Base-by-base conservation (phyloP, 1,140 invertebrate species). In the Cylas formicarius region DNA sequence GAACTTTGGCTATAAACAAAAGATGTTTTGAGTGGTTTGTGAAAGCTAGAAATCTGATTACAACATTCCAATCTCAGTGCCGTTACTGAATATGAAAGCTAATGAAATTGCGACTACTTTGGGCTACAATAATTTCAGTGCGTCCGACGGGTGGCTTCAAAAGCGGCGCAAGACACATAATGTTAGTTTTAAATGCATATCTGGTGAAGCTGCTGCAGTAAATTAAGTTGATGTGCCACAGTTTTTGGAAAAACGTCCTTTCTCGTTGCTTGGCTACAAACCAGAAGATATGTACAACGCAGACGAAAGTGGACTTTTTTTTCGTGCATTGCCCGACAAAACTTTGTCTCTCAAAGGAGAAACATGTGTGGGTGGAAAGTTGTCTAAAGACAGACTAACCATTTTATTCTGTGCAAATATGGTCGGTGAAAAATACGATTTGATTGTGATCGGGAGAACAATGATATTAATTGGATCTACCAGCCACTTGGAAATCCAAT, bases 311-410 rank as follows among this genome's bases (percentile, higher is more conserved):
- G 48, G 48, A 7, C 22, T 53, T 16, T 52, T 35, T 31, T 57
- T 52, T 21, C 18, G 43, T 31, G 42, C 31, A 16, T 34, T 57
- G 28, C 48, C 42, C 9, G 34, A 54, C 24, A 55, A 55, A 53
- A 52, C 49, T 14, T 32, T 51, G 1, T 26, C 32, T 14, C 44
- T 52, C 22, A 38, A 43, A 39, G 11, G 18, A 9, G 17, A 44
- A 35, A 52, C 42, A 28, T 69, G 62, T 52, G 42, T 37, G 8
- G 60, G 62, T 44, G 62, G 64, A 36, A 70, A 72, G 53, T 28
- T 61, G 33, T 60, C 53, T 6, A 72, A 73, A 55, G 61, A 65
- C 33, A 56, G 35, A 57, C 24, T 71, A 0, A 72, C 67, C 10
- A 57, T 71, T 28, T 45, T 72, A 36, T 55, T 70, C 18, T 61